These are phyloP conservation scores for Aricia agestis DNA, from an alignment of 1,140 invertebrate species.

Conservation along the genomic window DNA sequence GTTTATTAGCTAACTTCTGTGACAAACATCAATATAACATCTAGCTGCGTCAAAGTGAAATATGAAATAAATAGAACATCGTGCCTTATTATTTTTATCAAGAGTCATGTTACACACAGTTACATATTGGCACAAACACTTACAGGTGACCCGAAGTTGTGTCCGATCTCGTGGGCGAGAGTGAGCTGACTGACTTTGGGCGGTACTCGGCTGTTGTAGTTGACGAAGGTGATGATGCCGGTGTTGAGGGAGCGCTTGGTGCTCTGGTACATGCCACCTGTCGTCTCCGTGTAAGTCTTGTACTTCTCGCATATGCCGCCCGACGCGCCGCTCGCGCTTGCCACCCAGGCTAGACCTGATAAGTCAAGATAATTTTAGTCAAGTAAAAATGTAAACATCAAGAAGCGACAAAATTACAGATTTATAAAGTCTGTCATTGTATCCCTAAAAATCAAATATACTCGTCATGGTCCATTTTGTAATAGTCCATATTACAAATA, in stretches of 20 bases:
- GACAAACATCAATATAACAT: too few species aligned
- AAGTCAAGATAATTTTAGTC: neutral
- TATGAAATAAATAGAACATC: too few species aligned
- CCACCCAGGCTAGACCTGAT: slow-evolving; percentile 97
- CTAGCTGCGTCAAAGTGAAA: too few species aligned
- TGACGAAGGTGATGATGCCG: slow-evolving; percentile 99
- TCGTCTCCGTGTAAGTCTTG: slow-evolving; percentile 97
- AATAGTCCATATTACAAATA: too few species aligned
- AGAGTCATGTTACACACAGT: too few species aligned
- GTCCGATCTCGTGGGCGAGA: slow-evolving; percentile 98
- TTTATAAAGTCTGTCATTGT: too few species aligned
- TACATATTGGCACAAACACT: too few species aligned
- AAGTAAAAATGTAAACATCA: neutral
- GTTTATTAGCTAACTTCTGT: too few species aligned
- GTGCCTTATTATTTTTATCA: too few species aligned
- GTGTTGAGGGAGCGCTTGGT: slow-evolving; percentile 97
- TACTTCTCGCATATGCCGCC: slow-evolving; percentile 99
- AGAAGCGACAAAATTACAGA: too few species aligned
- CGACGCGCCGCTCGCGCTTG: slow-evolving; percentile 95
- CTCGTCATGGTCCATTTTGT: too few species aligned
- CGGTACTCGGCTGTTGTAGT: slow-evolving; percentile 97
- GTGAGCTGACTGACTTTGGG: slow-evolving; percentile 98
- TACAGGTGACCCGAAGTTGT: slow-evolving; percentile 99
- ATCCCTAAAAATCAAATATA: too few species aligned
- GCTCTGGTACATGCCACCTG: slow-evolving; percentile 94